Evolutionary conservation across 2,888 invertebrate genomes (phyloP).

Genomic region (Eucera pruinosa): DNA sequence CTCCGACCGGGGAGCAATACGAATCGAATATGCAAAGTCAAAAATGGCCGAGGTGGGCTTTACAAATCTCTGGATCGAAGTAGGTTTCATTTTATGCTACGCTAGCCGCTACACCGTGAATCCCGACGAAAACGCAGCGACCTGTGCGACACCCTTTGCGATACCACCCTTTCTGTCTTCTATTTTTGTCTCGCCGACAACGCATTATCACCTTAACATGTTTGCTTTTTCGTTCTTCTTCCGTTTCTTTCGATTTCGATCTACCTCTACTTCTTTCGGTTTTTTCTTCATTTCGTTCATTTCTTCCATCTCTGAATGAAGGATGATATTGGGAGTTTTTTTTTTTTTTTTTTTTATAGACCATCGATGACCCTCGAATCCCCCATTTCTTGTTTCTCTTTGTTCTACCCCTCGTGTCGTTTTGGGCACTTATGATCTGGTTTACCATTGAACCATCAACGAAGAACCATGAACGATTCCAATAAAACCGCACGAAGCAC

Average conservation of each 20-base stretch:
- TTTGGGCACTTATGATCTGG: neutral
- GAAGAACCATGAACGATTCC: neutral
- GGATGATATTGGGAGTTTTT: no score
- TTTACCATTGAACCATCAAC: slow-evolving; percentile 6
- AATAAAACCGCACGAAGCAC: slow-evolving; percentile 9
- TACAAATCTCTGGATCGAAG: slow-evolving; percentile 85
- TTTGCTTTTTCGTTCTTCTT: neutral
- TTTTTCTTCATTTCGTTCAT: neutral
- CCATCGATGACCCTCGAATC: neutral
- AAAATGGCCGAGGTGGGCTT: slow-evolving; percentile 95
- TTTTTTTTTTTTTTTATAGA: slow-evolving; percentile 6
- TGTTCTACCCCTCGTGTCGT: neutral
- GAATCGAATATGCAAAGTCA: slow-evolving; percentile 99
- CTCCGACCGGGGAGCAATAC: slow-evolving; percentile 98
- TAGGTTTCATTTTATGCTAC: slow-evolving; percentile 84
- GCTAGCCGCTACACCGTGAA: slow-evolving; percentile 57
- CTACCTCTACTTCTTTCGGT: neutral
- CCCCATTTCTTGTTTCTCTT: neutral
- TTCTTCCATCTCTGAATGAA: neutral
- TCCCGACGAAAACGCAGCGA: slow-evolving; percentile 60
- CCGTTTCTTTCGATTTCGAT: neutral
- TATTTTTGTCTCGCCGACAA: neutral
- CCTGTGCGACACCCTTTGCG: slow-evolving; percentile 8
- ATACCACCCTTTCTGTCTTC: neutral
- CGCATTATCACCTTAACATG: neutral